phyloP scores from a whole-genome alignment of 2,888 invertebrate genomes.

The Thecocarcelia acutangulata region DNA sequence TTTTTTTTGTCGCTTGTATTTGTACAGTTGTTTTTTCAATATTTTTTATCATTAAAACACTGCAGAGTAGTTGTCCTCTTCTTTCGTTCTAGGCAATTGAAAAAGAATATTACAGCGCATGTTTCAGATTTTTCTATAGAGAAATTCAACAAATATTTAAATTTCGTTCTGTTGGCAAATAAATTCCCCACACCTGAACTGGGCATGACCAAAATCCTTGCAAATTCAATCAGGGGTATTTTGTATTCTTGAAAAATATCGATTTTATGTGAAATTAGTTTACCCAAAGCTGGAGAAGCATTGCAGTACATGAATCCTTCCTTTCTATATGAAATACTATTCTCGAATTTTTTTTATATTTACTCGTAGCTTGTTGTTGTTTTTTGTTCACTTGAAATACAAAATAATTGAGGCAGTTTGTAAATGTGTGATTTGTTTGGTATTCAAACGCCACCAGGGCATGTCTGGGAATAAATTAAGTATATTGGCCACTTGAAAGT shows the following conservation, averaged over 20 bases:
- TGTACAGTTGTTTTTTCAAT: neutral
- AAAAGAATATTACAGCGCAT: slow-evolving; percentile 27
- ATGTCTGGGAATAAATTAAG: no score
- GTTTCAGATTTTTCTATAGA: slow-evolving; percentile 15
- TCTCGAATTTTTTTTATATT: neutral
- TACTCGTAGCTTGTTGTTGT: neutral
- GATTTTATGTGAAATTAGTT: slow-evolving; percentile 45
- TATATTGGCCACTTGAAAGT: no score
- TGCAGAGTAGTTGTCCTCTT: slow-evolving; percentile 62
- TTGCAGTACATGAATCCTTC: slow-evolving; percentile 29
- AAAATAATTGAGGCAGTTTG: slow-evolving; percentile 20
- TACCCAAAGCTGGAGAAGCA: slow-evolving; percentile 13
- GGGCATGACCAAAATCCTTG: slow-evolving; percentile 51
- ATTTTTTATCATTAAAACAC: neutral
- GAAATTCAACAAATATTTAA: slow-evolving; percentile 45
- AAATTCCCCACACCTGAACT: slow-evolving; percentile 58
- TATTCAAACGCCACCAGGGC: neutral
- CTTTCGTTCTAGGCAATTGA: slow-evolving; percentile 6
- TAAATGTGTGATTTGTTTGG: slow-evolving; percentile 1
- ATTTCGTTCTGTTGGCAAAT: slow-evolving; percentile 2
- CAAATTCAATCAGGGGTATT: slow-evolving; percentile 45
- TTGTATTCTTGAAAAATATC: slow-evolving; percentile 43
- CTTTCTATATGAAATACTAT: slow-evolving; percentile 22
- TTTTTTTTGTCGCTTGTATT: neutral
- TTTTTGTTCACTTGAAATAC: slow-evolving; percentile 2